Evolutionary conservation across 2,888 invertebrate species (phyloP).

Genomic region (Invenusta paracnida): DNA sequence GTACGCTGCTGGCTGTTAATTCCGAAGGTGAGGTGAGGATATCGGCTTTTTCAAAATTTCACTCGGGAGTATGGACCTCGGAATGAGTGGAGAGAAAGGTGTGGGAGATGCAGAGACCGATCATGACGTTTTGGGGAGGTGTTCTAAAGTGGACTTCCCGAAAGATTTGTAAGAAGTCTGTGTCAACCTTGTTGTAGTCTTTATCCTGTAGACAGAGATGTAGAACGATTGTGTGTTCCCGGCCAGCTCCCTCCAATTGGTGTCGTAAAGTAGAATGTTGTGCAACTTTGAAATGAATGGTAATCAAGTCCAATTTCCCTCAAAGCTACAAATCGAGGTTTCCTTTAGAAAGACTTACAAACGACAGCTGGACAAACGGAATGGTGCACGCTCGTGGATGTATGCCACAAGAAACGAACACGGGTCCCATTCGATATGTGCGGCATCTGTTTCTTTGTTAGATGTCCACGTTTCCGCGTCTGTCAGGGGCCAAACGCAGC

Average conservation of each 20-base stretch:
- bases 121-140: background rate
- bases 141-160: background rate
- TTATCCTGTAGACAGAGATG: background rate
- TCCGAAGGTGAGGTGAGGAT: background rate
- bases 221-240: background rate
- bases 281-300: background rate
- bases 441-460: background rate
- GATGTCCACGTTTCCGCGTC: background rate
- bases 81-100: background rate
- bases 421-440: background rate
- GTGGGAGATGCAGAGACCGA: background rate
- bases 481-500: background rate
- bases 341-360: background rate
- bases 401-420: background rate
- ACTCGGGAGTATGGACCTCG: background rate
- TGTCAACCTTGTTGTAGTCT: background rate
- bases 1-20: background rate
- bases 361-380: background rate
- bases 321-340: background rate
- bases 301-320: background rate
- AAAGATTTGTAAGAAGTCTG: background rate
- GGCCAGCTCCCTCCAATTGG: no score
- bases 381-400: no score
- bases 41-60: background rate
- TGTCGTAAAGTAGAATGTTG: no score